Evolutionary conservation across 2,888 invertebrate species (phyloP), one percentile per base, ranked within the genome.

Genomic region (Nasonovia ribisnigri): DNA sequence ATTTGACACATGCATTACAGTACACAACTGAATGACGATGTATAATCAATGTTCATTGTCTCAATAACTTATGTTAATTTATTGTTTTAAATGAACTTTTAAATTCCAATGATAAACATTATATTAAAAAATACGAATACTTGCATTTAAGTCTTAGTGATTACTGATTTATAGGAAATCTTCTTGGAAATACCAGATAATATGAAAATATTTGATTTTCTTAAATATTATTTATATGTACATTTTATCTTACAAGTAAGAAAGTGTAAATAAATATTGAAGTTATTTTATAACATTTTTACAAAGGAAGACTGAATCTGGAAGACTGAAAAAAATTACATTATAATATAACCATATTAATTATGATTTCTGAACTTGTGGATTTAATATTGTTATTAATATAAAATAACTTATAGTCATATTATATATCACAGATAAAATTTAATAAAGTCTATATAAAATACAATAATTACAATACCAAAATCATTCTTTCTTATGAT

Each of bases 341-440:
- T 20, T 36, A 20, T 77, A 2, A 86, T n/a, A n/a, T n/a, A n/a
- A n/a, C n/a, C n/a, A n/a, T n/a, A n/a, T n/a, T n/a, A n/a, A n/a
- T n/a, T n/a, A n/a, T n/a, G 43, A 86, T 86, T 46, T 29, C 2
- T 46, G 46, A 46, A 86, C 46, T 86, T 86, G 29, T 29, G 46
- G 16, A n/a, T 46, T 86, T 46, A 46, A 46, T 86, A 46, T 86
- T 86, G 29, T 86, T n/a, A 77, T 86, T 84, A 86, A 86, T 43
- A 86, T 46, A 84, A 42, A 86, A 46, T 29, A 43, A 46, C 46
- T 46, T 86, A 84, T 43, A 46, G 29, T 86, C 16, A 86, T 26
- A 86, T 86, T 20, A 36, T 26, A 77, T 77, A 77, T 77, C 86
- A 86, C 86, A 86, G 86, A 86, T 86, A 86, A 86, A n/a, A n/a